These are phyloP conservation scores for Branchinecta lynchi DNA, from an alignment of 1,140 invertebrate species.

Conservation along the genomic window DNA sequence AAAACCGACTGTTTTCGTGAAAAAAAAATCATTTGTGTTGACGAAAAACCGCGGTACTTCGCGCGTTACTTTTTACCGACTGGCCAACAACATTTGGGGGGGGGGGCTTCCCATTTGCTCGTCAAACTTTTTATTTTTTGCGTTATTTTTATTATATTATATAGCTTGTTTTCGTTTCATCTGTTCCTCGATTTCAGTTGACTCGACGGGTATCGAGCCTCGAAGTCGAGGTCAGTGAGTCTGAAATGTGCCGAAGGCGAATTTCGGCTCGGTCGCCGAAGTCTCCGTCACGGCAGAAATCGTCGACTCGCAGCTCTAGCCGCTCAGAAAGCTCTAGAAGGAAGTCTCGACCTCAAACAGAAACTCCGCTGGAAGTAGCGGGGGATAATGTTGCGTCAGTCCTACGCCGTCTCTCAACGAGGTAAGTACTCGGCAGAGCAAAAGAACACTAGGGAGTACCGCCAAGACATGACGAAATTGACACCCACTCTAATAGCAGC, in stretches of 20 bases:
- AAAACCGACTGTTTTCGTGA: too few relatives aligned
- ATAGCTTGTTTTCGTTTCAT: too few relatives aligned
- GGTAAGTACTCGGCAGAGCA: not conserved
- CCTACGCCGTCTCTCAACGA: not conserved
- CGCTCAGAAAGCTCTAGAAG: not conserved
- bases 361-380: not conserved
- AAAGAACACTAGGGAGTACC: too few relatives aligned
- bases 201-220: not conserved
- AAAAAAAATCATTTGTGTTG: too few relatives aligned
- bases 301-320: not conserved
- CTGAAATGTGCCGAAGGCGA: not conserved
- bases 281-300: not conserved
- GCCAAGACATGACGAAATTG: too few relatives aligned
- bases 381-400: not conserved
- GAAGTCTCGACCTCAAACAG: not conserved
- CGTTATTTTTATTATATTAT: too few relatives aligned
- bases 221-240: not conserved
- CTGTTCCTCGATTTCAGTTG: not conserved
- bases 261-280: not conserved
- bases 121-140: too few relatives aligned
- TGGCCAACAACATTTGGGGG: too few relatives aligned
- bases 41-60: too few relatives aligned
- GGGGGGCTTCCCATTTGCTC: too few relatives aligned
- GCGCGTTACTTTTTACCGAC: too few relatives aligned
- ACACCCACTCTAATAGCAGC: too few relatives aligned